Base-by-base conservation (phyloP, 1,140 invertebrate species). In the Sesamia nonagrioides region DNA sequence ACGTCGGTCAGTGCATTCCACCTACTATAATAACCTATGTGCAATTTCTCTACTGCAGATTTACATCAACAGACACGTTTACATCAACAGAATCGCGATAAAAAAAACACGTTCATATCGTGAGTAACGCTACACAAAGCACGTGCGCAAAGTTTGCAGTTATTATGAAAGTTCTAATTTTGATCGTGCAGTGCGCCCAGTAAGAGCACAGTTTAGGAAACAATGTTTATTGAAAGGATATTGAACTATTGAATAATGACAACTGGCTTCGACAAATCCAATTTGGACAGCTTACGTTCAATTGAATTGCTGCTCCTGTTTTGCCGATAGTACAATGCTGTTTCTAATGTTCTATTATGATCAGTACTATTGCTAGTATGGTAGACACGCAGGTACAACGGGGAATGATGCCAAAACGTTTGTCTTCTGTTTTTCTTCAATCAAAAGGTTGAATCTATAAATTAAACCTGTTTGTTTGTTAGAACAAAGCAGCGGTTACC, bases 1-100 rank as follows among this genome's bases (percentile, higher is more conserved):
- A 79, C 75, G 56, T 87, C 79, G 75, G 87, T 89, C 84, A 89
- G 89, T 88, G 85, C 85, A 89, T 79, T 54, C 77, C 71, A 52
- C 56, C 37, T 58, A 45, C 71, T 58, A 73, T 15, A 45, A 73
- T 15, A 45, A 54, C 17, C 52, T 58, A 37, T 54, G 35, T 71
- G 68, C 68, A 71, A 27, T n/a, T 48, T 17, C 48, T 37, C 48
- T 18, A 13, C 37, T 21, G 27, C 27, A 15, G 50, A 37, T 58
- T 11, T 45, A 6, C 27, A 27, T n/a, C 8, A 58, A 17, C 58
- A n/a, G 40, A 45, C 21, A 35, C 42, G 17, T 40, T 9, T 74
- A 78, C 60, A 52, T 42, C 15, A 56, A 27, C 40, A 15, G 18
- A 63, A 56, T 42, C 35, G 18, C 17, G 58, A 75, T 79, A 68